phyloP scores from a whole-genome alignment of 2,797 vertebrate genomes.

The Lindbergichthys nudifrons region DNA sequence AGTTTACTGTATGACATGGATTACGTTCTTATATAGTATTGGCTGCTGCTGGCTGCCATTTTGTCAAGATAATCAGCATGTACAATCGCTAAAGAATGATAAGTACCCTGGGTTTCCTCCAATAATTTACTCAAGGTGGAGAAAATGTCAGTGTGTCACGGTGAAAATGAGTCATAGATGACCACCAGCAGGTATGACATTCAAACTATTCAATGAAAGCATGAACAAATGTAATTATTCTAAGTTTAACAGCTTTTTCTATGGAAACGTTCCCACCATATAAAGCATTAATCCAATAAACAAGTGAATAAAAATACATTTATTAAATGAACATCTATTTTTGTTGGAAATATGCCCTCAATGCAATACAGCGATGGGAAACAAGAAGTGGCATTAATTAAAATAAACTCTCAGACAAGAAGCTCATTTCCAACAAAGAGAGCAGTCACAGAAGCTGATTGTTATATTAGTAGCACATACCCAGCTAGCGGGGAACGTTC shows the following conservation, averaged over 20 bases:
- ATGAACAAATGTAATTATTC: too few relatives aligned
- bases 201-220: background rate
- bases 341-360: background rate
- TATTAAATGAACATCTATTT: too few relatives aligned
- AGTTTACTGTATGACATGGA: background rate
- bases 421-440: background rate
- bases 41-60: background rate
- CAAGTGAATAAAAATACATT: too few relatives aligned
- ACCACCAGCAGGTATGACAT: background rate
- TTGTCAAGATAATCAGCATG: background rate
- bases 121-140: conserved; percentile 30
- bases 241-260: too few relatives aligned
- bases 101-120: background rate
- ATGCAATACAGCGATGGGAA: background rate
- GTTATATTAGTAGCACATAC: background rate
- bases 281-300: too few relatives aligned
- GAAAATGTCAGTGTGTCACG: background rate
- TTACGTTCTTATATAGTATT: background rate
- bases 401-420: background rate
- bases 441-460: background rate
- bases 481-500: too few relatives aligned
- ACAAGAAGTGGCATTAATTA: background rate
- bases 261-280: too few relatives aligned
- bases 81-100: background rate
- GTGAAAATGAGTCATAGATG: background rate